Evolutionary conservation across 2,113 vertebrate genomes (phyloP).

Genomic region (Ovis aries): DNA sequence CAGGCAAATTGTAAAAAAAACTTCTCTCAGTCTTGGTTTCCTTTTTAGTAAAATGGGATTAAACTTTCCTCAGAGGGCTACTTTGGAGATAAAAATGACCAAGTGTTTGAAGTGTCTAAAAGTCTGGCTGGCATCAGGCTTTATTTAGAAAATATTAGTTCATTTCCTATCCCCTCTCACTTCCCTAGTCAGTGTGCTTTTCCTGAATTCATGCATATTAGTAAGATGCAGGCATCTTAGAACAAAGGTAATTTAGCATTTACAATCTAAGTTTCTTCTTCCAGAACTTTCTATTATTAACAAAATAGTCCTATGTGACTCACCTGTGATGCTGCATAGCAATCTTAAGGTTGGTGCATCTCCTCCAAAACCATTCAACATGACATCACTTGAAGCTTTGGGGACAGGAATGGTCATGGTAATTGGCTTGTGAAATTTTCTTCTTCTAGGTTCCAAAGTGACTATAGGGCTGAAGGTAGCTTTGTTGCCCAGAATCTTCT

Average conservation of each 20-base stretch:
- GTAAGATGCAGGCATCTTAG: neutral
- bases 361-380: slow-evolving; percentile 89
- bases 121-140: neutral
- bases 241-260: neutral
- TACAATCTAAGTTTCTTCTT: neutral
- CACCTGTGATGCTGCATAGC: slow-evolving; percentile 98
- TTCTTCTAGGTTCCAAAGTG: slow-evolving; percentile 94
- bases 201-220: neutral
- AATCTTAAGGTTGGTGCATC: slow-evolving; percentile 93
- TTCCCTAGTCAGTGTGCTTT: neutral
- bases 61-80: neutral
- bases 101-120: neutral
- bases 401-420: slow-evolving; percentile 98
- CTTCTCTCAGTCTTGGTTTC: neutral
- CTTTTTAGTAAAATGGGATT: neutral
- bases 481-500: slow-evolving; percentile 95
- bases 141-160: neutral
- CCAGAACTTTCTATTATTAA: neutral
- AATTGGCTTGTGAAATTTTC: slow-evolving; percentile 99
- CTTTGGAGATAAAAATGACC: neutral
- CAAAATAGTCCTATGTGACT: neutral
- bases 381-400: slow-evolving; percentile 87
- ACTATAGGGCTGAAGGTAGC: slow-evolving; percentile 98
- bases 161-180: neutral
- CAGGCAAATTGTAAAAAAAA: neutral